Evolutionary conservation across 2,888 invertebrate genomes (phyloP).

Genomic region (Patella ulyssiponensis): DNA sequence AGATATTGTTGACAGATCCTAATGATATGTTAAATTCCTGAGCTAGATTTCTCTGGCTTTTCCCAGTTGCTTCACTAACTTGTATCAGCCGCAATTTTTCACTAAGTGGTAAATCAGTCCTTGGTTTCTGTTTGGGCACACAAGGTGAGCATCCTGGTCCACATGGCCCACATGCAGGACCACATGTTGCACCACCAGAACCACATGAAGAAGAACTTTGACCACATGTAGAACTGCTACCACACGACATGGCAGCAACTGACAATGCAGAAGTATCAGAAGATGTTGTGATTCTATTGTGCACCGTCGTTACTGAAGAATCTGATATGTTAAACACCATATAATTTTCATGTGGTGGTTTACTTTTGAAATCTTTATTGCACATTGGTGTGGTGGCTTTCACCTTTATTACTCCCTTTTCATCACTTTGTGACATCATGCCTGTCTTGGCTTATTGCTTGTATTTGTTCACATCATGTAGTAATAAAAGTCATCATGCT

Average conservation of each 20-base stretch:
- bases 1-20: constrained; percentile 34
- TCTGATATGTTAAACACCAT: constrained; percentile 22
- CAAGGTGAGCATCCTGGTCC: constrained; percentile 10
- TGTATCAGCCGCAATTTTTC: constrained; percentile 32
- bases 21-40: constrained; percentile 36
- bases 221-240: neutral
- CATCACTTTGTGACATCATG: neutral
- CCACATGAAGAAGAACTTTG: neutral
- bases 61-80: constrained; percentile 32
- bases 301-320: neutral
- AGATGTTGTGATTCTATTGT: neutral
- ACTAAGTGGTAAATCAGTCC: constrained; percentile 31
- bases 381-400: constrained; percentile 4
- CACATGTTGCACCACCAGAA: neutral
- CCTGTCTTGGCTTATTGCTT: neutral
- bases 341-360: constrained; percentile 15
- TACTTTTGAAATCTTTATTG: constrained; percentile 6
- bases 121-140: constrained; percentile 22
- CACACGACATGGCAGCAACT: neutral
- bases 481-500: too few species aligned
- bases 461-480: too few species aligned
- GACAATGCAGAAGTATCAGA: neutral
- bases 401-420: neutral
- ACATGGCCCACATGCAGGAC: neutral
- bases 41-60: constrained; percentile 33